Base-by-base conservation (phyloP, 2,113 vertebrate species). In the Eolophus roseicapilla region DNA sequence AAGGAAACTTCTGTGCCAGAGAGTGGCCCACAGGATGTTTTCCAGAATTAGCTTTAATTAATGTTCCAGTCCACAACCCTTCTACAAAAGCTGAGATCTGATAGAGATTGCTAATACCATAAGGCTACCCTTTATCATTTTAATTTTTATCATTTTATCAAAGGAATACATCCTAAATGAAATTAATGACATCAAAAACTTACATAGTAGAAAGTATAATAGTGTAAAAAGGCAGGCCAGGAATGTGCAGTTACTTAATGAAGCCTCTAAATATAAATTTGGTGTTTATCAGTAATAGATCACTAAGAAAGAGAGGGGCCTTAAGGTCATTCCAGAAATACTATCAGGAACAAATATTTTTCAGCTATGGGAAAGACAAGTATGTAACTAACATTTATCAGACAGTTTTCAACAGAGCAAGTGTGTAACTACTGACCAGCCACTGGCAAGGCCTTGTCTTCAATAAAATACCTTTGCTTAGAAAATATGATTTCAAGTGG, bases 41-140 rank as follows among this genome's bases (percentile, higher is more conserved):
- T 91, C 18, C 53, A 69, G 49, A 65, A 88, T 81, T 69, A 46
- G 37, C 57, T 86, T 81, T 81, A 93, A 91, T 94, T 91, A 94
- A 84, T 39, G 62, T 93, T 94, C 77, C 69, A 91, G 74, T 75
- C 25, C 17, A 82, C 84, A 94, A 50, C 29, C 25, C 33, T 67
- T 50, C 60, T 60, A 82, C 76, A 92, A 92, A 95, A 92, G 49
- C 70, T 85, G 78, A 82, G 65, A 78, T 92, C 70, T 82, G 84
- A 64, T 50, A 59, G 60, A 63, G 60, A 75, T 41, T 84, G 35
- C 23, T 91, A 84, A 91, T 64, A 84, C 19, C 43, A 64, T 82
- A 89, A 82, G 33, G 19, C 39, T 77, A 31, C 52, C 31, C 73
- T 89, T 86, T 81, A 74, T 88, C 15, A 52, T 87, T 89, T 91